A percentile compares a stretch with the other conserved stretches of the same genome.
These are phyloP conservation scores for Megathymus violae DNA, from an alignment of 1,140 invertebrate genomes.

Conservation along the genomic window DNA sequence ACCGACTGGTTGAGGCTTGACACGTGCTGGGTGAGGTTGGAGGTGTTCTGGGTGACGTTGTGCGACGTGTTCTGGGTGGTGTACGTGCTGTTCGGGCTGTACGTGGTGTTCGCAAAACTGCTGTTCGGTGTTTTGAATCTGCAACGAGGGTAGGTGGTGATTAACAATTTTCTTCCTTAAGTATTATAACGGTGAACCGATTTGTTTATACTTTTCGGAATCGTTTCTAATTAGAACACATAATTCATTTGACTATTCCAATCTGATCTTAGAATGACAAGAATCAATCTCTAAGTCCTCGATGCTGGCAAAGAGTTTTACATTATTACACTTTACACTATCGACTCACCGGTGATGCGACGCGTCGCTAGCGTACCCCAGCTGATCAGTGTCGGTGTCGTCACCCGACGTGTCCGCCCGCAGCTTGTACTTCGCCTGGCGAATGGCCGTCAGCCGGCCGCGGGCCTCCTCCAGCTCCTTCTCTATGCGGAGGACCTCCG, in stretches of 20 bases:
- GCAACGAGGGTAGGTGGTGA: slow-evolving; percentile 18
- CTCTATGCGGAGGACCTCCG: slow-evolving; percentile 96
- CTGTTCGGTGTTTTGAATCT: slow-evolving; percentile 71
- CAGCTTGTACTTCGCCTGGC: slow-evolving; percentile 93
- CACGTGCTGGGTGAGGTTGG: slow-evolving; percentile 42
- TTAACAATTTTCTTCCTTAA: no score
- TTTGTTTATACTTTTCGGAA: no score
- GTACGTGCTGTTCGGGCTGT: slow-evolving; percentile 75
- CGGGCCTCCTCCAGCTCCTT: slow-evolving; percentile 96
- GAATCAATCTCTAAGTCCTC: no score
- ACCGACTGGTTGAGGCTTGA: slow-evolving; percentile 42
- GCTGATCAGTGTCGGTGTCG: slow-evolving; percentile 82
- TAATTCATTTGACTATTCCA: no score
- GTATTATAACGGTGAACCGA: no score
- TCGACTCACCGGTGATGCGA: slow-evolving; percentile 42
- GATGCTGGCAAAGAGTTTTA: no score
- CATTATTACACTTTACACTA: neutral
- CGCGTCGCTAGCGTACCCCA: slow-evolving; percentile 49
- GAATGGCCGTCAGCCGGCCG: slow-evolving; percentile 92
- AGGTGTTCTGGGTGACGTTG: slow-evolving; percentile 41
- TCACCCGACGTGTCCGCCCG: slow-evolving; percentile 85
- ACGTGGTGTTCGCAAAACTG: slow-evolving; percentile 75
- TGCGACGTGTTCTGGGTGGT: slow-evolving; percentile 48
- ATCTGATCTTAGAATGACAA: no score
- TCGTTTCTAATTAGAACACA: no score